Conservation (phyloP, 2,797 vertebrate genomes). For the Rhinatrema bivittatum region DNA sequence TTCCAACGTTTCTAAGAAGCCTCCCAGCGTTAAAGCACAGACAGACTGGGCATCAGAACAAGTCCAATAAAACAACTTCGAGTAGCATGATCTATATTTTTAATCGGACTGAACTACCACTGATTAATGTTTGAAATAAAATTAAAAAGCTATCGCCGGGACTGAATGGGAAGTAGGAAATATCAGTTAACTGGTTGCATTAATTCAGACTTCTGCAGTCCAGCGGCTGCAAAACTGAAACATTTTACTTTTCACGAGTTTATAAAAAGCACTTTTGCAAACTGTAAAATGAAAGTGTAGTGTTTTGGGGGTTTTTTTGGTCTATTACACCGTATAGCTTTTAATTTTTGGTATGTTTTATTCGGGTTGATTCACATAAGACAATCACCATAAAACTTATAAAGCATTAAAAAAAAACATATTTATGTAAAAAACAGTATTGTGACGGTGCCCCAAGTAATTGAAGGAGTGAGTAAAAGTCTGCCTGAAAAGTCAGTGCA, state of each 20-base stretch:
- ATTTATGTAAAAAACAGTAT: too few species aligned
- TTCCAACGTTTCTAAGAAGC: neutral
- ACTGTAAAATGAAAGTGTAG: constrained; percentile 38
- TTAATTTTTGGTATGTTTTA: constrained; percentile 5
- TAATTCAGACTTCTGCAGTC: too few species aligned
- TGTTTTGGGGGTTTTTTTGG: constrained; percentile 24
- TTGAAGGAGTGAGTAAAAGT: too few species aligned
- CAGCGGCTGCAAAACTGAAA: constrained; percentile 29
- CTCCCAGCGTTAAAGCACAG: neutral
- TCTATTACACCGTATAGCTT: constrained; percentile 39
- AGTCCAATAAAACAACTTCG: too few species aligned
- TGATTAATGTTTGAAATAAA: too few species aligned
- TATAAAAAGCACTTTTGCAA: constrained; percentile 34
- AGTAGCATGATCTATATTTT: too few species aligned
- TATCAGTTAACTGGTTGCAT: too few species aligned
- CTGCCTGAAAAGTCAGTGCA: constrained; percentile 14
- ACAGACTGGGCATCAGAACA: too few species aligned
- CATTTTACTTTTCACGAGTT: constrained; percentile 29
- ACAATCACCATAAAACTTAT: constrained; percentile 28
- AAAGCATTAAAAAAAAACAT: constrained; percentile 12
- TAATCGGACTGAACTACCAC: too few species aligned
- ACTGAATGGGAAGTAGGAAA: too few species aligned
- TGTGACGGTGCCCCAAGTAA: too few species aligned
- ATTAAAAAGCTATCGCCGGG: too few species aligned
- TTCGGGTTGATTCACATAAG: neutral